phyloP scores from a whole-genome alignment of 2,888 invertebrate genomes.

The Agrotis ipsilon region DNA sequence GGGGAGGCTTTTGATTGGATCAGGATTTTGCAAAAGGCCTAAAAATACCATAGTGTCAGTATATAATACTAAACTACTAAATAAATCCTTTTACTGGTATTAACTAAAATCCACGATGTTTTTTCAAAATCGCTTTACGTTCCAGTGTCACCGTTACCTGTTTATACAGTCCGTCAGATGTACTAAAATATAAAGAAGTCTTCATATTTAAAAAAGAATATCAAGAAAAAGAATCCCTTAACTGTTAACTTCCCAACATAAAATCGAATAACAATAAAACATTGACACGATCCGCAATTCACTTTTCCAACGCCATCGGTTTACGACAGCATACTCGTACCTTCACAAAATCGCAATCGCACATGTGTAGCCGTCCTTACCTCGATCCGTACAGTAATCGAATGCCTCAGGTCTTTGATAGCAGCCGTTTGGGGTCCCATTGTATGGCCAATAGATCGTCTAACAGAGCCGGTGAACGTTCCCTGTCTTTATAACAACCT shows the following conservation, averaged over 20 bases:
- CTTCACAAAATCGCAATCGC: constrained; percentile 26
- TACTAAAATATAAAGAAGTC: no score
- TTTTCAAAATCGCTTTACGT: no score
- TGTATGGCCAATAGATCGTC: constrained; percentile 56
- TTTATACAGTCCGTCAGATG: no score
- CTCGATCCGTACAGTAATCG: constrained; percentile 52
- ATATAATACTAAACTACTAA: no score
- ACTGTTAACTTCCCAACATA: background rate
- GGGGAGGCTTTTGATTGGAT: no score
- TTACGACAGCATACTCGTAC: background rate
- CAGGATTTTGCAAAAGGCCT: no score
- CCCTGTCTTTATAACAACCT: constrained; percentile 43
- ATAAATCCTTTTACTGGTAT: no score
- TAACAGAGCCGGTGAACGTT: constrained; percentile 35
- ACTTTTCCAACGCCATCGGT: background rate
- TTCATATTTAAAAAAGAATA: no score
- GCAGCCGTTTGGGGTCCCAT: constrained; percentile 57
- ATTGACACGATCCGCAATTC: background rate
- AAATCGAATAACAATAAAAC: no score
- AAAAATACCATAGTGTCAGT: no score
- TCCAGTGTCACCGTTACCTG: no score
- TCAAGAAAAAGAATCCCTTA: background rate
- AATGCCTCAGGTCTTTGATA: constrained; percentile 62
- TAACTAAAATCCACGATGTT: no score
- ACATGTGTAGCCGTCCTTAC: constrained; percentile 29